Conservation (phyloP, 2,888 invertebrate species). For the Napeogenes inachia region DNA sequence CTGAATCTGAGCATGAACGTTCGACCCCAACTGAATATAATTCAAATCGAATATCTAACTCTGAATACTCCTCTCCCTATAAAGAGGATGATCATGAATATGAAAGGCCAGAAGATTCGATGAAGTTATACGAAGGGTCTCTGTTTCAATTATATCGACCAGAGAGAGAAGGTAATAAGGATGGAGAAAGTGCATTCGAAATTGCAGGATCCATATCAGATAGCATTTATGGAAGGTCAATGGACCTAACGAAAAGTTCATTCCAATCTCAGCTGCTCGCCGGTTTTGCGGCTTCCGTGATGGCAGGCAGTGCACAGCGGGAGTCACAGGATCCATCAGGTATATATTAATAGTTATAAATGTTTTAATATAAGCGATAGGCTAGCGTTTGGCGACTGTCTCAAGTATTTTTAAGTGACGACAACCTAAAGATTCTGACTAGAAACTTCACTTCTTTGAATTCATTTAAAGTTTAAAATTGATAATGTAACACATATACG, state of each 20-base stretch:
- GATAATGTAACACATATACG: too few species aligned
- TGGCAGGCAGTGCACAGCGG: conserved; percentile 61
- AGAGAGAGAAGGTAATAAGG: conserved; percentile 54
- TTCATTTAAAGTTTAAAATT: too few species aligned
- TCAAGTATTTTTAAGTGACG: background rate
- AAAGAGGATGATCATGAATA: conserved; percentile 64
- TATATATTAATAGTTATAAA: conserved; percentile 30
- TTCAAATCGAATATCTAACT: conserved; percentile 49
- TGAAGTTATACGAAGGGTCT: conserved; percentile 62
- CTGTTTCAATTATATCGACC: conserved; percentile 64
- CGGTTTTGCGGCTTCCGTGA: conserved; percentile 65
- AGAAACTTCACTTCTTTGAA: too few species aligned
- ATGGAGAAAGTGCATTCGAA: conserved; percentile 50
- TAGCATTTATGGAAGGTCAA: conserved; percentile 62
- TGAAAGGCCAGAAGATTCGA: conserved; percentile 52
- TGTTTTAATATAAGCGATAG: conserved; percentile 8
- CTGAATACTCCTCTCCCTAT: conserved; percentile 58
- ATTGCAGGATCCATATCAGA: conserved; percentile 52
- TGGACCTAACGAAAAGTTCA: conserved; percentile 64
- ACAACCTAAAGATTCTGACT: too few species aligned
- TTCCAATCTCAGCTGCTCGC: conserved; percentile 68
- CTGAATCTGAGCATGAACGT: conserved; percentile 40
- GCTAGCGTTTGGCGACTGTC: background rate
- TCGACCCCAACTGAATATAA: conserved; percentile 55
- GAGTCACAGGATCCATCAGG: conserved; percentile 60